These are phyloP conservation scores for Chrysemys picta DNA, from an alignment of 2,113 vertebrate species.

Conservation along the genomic window DNA sequence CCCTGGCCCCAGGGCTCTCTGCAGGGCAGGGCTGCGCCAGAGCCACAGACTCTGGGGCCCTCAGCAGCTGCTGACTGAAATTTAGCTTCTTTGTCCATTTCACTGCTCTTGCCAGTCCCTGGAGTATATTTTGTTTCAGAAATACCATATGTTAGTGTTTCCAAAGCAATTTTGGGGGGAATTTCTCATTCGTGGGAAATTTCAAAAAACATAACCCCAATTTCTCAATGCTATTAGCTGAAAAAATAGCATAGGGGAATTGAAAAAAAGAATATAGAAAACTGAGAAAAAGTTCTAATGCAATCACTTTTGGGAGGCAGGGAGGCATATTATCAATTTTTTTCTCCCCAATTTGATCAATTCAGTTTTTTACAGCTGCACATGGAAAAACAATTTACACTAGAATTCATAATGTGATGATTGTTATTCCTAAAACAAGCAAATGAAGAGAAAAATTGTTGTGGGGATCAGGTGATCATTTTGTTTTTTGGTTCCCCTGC, in stretches of 20 bases:
- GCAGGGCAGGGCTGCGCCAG: no score
- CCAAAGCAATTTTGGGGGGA: no score
- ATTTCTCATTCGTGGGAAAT: no score
- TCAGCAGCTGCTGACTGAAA: no score
- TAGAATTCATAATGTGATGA: neutral
- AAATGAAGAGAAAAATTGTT: neutral
- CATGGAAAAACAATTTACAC: neutral
- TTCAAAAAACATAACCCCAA: neutral
- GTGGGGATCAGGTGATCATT: neutral
- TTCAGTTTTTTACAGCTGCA: neutral
- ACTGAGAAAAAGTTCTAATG: accelerated
- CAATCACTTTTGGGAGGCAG: neutral
- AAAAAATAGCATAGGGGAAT: neutral
- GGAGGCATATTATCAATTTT: neutral
- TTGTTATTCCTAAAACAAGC: neutral
- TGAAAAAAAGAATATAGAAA: neutral
- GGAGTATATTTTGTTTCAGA: no score
- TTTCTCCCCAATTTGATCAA: neutral
- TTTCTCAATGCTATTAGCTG: neutral
- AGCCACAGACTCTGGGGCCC: no score
- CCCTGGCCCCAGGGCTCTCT: no score
- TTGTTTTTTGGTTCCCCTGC: neutral
- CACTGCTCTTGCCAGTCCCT: no score
- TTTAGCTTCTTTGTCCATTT: no score
- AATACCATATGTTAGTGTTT: no score